Percentiles rank a stretch among this genome's conserved stretches.
phyloP scores from a whole-genome alignment of 1,140 invertebrate species.

The Dolichoris vasculosae region DNA sequence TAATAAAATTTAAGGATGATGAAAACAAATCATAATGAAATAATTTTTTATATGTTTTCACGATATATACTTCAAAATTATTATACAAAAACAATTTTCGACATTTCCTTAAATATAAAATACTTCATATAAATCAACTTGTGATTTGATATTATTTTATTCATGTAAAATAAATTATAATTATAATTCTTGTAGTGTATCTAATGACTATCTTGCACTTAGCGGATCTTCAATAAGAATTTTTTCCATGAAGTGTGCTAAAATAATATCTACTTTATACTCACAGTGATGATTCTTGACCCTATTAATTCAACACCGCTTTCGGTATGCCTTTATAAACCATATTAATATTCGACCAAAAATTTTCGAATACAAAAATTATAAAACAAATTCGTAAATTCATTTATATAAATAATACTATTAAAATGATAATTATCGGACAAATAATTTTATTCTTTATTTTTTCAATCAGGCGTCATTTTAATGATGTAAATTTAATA shows the following conservation, averaged over 20 bases:
- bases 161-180: background rate
- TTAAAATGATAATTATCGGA: background rate
- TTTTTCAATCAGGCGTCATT: too few species aligned
- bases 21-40: background rate
- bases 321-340: constrained; percentile 8
- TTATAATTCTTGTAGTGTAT: background rate
- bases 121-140: background rate
- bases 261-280: constrained; percentile 19
- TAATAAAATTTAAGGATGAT: background rate
- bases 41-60: background rate
- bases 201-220: background rate
- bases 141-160: background rate
- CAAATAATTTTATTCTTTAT: background rate
- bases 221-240: constrained; percentile 11
- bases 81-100: background rate
- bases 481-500: too few species aligned
- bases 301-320: constrained; percentile 14
- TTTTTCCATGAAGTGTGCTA: constrained; percentile 3
- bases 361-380: constrained; percentile 8
- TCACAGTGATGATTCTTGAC: constrained; percentile 9
- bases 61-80: background rate
- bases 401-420: background rate
- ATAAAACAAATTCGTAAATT: constrained; percentile 5
- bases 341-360: background rate
- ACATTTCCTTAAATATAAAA: background rate